Evolutionary conservation across 2,113 vertebrate genomes (phyloP), one percentile per base, ranked within the genome.

Genomic region (Psittacara wagleri): DNA sequence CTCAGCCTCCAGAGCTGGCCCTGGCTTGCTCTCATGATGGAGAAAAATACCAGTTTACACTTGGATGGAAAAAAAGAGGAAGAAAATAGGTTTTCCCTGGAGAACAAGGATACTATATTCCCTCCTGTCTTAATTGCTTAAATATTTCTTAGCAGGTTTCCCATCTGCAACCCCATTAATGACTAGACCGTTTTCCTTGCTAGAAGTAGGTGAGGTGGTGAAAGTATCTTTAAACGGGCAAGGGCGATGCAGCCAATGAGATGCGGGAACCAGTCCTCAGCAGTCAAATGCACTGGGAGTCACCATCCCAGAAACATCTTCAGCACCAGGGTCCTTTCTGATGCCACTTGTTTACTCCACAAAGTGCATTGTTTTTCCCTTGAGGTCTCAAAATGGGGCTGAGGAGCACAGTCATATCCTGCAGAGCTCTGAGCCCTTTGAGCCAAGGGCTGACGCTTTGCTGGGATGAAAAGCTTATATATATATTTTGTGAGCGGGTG

Each of bases 21-120:
- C 72, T 66, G 52, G 37, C 74, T 91, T 11, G 0, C 31, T 91
- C 39, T 94, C 57, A 55, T 0, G 2, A 41, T 61, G 48, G 52
- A 9, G 8, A 94, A 96, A 94, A 81, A 62, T 10, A 51, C 46
- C 55, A 84, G 69, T 72, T 82, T 78, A 81, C 2, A 3, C 54
- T 89, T 78, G 46, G n/a, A 69, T 64, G 49, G 78, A 90, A 84
- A 88, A 86, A 57, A 59, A 64, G 80, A 37, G 57, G 3, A 17
- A 84, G 67, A 76, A 92, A 96, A 95, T 59, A 91, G 9, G 7
- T 72, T 94, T 91, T 83, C 46, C 68, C 55, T 66, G 79, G 79
- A 92, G 89, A 74, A 63, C 52, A 91, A 6, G 0, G 5, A 27
- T 39, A 74, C 62, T 64, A 22, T 67, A 90, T 90, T 86, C 64